Evolutionary conservation across 1,140 invertebrate genomes (phyloP).

Genomic region (Brachionus calyciflorus): DNA sequence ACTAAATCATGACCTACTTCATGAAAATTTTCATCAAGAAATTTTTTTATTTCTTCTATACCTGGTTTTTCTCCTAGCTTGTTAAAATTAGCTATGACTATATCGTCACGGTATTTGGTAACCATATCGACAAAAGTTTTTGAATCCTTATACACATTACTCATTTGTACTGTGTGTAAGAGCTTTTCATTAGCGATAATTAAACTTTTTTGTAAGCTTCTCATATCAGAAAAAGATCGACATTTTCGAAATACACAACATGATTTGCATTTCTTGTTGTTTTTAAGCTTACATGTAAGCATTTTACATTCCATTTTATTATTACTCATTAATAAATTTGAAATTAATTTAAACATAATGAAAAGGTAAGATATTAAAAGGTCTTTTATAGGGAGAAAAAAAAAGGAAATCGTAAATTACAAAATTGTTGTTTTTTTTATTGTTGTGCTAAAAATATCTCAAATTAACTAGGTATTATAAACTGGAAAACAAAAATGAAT

Average conservation of each 20-base stretch:
- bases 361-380: no score
- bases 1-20: slow-evolving; percentile 9
- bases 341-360: no score
- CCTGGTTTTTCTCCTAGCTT: not conserved
- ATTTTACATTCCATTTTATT: no score
- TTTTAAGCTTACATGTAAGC: not conserved
- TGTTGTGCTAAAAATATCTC: no score
- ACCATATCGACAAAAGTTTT: slow-evolving; percentile 47
- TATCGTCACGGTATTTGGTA: not conserved
- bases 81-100: not conserved
- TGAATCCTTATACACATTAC: slow-evolving; percentile 37
- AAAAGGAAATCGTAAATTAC: no score
- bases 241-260: slow-evolving; percentile 5
- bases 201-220: not conserved
- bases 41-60: slow-evolving; percentile 6
- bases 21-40: slow-evolving; percentile 34
- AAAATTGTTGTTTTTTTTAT: no score
- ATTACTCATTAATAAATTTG: no score
- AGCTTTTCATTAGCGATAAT: slow-evolving; percentile 18
- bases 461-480: no score
- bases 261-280: not conserved
- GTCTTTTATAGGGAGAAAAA: no score
- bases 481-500: no score
- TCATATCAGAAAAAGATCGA: slow-evolving; percentile 21
- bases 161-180: slow-evolving; percentile 47